Evolutionary conservation across 2,113 vertebrate genomes (phyloP), one percentile per base, ranked within the genome.

Genomic region (Oceanodroma tethys): DNA sequence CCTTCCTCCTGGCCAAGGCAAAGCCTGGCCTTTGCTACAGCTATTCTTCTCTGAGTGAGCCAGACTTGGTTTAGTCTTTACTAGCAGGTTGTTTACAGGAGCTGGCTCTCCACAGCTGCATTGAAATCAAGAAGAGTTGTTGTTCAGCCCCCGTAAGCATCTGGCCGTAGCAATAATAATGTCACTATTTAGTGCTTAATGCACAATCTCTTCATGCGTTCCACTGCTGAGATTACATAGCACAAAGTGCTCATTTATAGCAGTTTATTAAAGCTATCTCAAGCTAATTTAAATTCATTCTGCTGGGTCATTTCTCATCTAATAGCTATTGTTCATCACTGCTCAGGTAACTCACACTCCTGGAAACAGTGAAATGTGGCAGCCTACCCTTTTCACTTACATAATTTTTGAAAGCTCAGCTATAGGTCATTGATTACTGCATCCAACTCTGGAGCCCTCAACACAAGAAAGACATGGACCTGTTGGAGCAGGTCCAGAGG

Each of bases 251-350:
- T 86, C 74, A 90, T 71, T 86, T 90, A 73, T 47, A 76, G 59
- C 14, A n/a, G 52, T 47, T 90, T 74, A 90, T 92, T 90, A 93
- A 90, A 71, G 55, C 29, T 72, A 50, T 47, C 20, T 63, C 32
- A 27, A 81, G 43, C 42, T 88, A 86, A 91, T 92, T 83, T 78
- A 92, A 86, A 76, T 80, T 86, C 86, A 90, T 90, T 93, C 30
- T 62, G 30, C 65, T n/a, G 26, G 40, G 70, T 68, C 34, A 34
- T 76, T 93, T 45, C 42, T 87, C 7, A 2, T 20, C 74, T 53
- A 88, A 73, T 23, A 84, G 56, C 21, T 73, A 9, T 55, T 86
- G 53, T 75, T 95, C 23, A 16, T 72, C 43, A 67, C 65, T 67
- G 68, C 30, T 86, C 34, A 74, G 56, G 82, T 81, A 92, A 63